Evolutionary conservation across 2,797 vertebrate species (phyloP).

Genomic region (Arnoldichthys spilopterus): DNA sequence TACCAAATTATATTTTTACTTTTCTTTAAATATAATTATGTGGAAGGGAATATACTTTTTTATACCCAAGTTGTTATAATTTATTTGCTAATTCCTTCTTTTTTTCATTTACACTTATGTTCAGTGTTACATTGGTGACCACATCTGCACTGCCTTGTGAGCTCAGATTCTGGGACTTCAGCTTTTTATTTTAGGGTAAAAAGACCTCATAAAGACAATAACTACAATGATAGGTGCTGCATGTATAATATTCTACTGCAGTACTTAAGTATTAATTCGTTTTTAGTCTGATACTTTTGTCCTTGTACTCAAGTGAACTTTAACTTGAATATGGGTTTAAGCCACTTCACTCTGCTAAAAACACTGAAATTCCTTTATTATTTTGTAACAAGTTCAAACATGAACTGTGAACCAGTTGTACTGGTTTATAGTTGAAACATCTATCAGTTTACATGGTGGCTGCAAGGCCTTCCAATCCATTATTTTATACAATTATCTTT

Average conservation of each 20-base stretch:
- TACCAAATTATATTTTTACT: neutral
- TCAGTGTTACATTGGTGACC: neutral
- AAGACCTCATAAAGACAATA: neutral
- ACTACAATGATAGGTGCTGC: neutral
- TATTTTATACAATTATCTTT: neutral
- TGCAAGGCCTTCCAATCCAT: neutral
- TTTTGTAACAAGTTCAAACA: slow-evolving; percentile 22
- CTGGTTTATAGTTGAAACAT: slow-evolving; percentile 8
- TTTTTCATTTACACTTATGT: neutral
- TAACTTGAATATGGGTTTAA: neutral
- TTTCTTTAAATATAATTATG: neutral
- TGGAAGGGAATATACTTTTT: neutral
- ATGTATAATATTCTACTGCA: neutral
- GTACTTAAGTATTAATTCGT: neutral
- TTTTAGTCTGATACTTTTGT: neutral
- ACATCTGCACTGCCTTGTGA: neutral
- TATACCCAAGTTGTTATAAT: neutral
- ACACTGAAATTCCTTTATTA: neutral
- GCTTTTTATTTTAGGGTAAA: too few relatives aligned
- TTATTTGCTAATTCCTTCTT: neutral
- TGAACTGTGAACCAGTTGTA: slow-evolving; percentile 19
- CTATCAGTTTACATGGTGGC: neutral
- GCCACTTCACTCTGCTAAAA: neutral
- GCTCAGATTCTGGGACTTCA: too few relatives aligned
- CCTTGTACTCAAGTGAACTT: neutral